Evolutionary conservation across 53 echinoderm and acorn worm species (phyloP).

Genomic region (Henricia sp.): DNA sequence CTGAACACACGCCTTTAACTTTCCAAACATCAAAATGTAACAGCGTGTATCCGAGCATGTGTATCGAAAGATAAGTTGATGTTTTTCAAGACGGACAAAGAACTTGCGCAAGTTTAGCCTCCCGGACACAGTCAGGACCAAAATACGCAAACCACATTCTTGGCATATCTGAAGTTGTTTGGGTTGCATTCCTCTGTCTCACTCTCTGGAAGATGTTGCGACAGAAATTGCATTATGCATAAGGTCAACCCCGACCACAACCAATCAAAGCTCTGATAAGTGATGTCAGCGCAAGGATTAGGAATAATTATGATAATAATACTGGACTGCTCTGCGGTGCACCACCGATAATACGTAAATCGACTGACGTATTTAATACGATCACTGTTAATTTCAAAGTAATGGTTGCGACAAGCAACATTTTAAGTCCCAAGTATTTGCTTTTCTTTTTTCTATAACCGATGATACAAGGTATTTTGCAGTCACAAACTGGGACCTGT

Average conservation of each 20-base stretch:
- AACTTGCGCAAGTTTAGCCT: constrained; percentile 32
- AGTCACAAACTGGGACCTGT: too few relatives aligned
- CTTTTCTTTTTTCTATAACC: too few relatives aligned
- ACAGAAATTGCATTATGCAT: neutral
- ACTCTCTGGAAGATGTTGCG: neutral
- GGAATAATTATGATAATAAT: constrained; percentile 36
- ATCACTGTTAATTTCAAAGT: too few relatives aligned
- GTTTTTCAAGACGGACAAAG: neutral
- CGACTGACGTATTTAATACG: too few relatives aligned
- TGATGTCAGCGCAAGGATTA: constrained; percentile 36
- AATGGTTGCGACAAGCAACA: too few relatives aligned
- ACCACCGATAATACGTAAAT: too few relatives aligned
- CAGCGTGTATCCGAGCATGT: too few relatives aligned
- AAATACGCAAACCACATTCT: constrained; percentile 48
- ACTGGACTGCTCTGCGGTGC: neutral
- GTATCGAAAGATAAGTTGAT: too few relatives aligned
- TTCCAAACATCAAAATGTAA: too few relatives aligned
- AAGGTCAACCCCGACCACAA: neutral
- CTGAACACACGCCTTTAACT: too few relatives aligned
- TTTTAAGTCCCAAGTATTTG: too few relatives aligned
- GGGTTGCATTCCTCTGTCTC: constrained; percentile 40
- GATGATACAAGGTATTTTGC: too few relatives aligned
- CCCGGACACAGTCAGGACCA: constrained; percentile 9
- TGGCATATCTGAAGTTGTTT: constrained; percentile 58
- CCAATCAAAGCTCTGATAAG: constrained; percentile 33